Conservation (phyloP, 2,797 vertebrate genomes). For the Syngnathus acus region DNA sequence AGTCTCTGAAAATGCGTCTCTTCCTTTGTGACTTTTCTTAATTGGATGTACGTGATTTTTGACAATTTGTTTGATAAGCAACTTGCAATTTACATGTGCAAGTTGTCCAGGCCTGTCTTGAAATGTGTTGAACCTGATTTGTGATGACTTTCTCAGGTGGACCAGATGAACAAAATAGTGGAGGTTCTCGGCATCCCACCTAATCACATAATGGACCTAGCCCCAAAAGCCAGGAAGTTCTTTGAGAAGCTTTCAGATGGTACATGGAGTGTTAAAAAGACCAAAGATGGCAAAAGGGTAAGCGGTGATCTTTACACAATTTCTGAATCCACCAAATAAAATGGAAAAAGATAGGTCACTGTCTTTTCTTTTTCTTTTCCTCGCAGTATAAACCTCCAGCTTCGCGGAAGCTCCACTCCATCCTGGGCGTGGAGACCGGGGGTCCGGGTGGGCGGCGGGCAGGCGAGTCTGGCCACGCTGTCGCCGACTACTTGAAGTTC, state of each 20-base stretch:
- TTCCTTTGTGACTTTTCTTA: no score
- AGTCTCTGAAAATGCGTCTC: no score
- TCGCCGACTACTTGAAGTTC: constrained; percentile 99
- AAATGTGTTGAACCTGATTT: background rate
- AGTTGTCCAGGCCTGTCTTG: background rate
- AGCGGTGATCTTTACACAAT: constrained; percentile 15
- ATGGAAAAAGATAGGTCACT: background rate
- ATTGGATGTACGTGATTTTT: no score
- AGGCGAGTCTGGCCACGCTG: constrained; percentile 96
- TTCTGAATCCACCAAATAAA: background rate
- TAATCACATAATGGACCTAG: constrained; percentile 98
- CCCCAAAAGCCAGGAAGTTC: constrained; percentile 99
- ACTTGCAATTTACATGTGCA: background rate
- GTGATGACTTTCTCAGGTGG: constrained; percentile 72
- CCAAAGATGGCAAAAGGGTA: constrained; percentile 99
- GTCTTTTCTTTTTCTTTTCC: background rate
- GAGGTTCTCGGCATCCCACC: constrained; percentile 95
- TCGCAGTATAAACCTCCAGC: constrained; percentile 93
- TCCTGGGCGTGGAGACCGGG: constrained; percentile 96
- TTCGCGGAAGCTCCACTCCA: constrained; percentile 94
- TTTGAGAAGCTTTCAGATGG: constrained; percentile 98
- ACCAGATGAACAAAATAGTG: constrained; percentile 99
- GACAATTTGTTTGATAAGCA: no score
- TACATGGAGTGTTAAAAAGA: constrained; percentile 99
- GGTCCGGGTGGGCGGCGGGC: constrained; percentile 93